phyloP scores from a whole-genome alignment of 2,888 invertebrate genomes.

The Melitaea athalia region DNA sequence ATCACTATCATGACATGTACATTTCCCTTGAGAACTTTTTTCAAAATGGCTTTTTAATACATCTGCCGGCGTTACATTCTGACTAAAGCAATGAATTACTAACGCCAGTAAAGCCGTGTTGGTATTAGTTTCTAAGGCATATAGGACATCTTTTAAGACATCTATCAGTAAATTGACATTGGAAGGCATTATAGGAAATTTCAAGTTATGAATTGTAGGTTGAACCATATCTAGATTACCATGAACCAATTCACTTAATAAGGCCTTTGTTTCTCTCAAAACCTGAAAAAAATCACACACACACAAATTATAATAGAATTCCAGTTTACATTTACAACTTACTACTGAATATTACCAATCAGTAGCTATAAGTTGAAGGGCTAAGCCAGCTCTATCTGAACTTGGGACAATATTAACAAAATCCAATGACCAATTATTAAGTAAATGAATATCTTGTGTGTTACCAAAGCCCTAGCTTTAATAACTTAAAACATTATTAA shows the following conservation, averaged over 20 bases:
- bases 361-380: too few relatives aligned
- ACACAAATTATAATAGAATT: too few relatives aligned
- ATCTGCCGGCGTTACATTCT: conserved; percentile 57
- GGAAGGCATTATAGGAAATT: conserved; percentile 70
- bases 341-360: too few relatives aligned
- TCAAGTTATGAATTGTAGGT: conserved; percentile 58
- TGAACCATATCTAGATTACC: conserved; percentile 74
- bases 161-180: conserved; percentile 82
- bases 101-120: conserved; percentile 84
- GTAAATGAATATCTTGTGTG: too few relatives aligned
- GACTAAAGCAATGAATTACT: conserved; percentile 70
- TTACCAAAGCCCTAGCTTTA: too few relatives aligned
- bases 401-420: too few relatives aligned
- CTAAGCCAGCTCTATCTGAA: too few relatives aligned
- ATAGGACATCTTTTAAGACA: conserved; percentile 83
- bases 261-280: conserved; percentile 74
- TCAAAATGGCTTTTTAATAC: conserved; percentile 60
- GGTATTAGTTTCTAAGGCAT: conserved; percentile 84
- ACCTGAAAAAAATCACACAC: conserved; percentile 62
- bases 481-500: too few relatives aligned
- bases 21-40: conserved; percentile 42
- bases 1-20: conserved; percentile 52
- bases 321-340: too few relatives aligned
- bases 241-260: conserved; percentile 69
- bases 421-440: too few relatives aligned